Evolutionary conservation across 2,797 vertebrate genomes (phyloP), one percentile per base, ranked within the genome.

Genomic region (Phalloptychus januarius): DNA sequence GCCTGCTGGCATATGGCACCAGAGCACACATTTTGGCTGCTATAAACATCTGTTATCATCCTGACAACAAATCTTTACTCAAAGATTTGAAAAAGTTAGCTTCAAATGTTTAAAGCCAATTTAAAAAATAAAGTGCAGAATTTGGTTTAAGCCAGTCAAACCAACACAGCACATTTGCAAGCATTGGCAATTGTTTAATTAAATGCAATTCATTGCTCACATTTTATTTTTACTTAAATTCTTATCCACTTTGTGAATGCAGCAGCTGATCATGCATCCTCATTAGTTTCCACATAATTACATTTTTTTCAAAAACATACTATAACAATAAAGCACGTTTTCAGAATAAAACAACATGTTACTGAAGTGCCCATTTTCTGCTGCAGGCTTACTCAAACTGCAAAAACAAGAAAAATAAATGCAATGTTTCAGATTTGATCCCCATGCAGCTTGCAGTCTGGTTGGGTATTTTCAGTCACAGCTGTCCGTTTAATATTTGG

Each of bases 1-100:
- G 86, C 84, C 88, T 84, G 85, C 83, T 86, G 91, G 89, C 89
- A 91, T 93, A 83, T 91, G 92, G 88, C 87, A 84, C 83, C 12
- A 36, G 76, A 58, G 75, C 72, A 69, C 84, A 79, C 31, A 38
- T 86, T 88, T 88, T 85, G 72, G 86, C 87, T 90, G 87, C 82
- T 79, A 85, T 87, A 85, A 88, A 87, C 87, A 67, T 89, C 88
- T 84, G 80, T 88, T 91, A 88, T 93, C 91, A 89, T 85, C 85
- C 80, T 88, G 89, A 87, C 82, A 89, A 89, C 85, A 89, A 87
- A 90, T 92, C 91, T 93, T 78, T 85, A 80, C 79, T 79, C 79
- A 79, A 72, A 82, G 82, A 80, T 90, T 86, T 83, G 67, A 88
- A 86, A 83, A 79, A 85, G 65, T 28, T n/a, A 80, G 83, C 77